phyloP scores from a whole-genome alignment of 2,797 vertebrate species.

The Eleutherodactylus coqui region DNA sequence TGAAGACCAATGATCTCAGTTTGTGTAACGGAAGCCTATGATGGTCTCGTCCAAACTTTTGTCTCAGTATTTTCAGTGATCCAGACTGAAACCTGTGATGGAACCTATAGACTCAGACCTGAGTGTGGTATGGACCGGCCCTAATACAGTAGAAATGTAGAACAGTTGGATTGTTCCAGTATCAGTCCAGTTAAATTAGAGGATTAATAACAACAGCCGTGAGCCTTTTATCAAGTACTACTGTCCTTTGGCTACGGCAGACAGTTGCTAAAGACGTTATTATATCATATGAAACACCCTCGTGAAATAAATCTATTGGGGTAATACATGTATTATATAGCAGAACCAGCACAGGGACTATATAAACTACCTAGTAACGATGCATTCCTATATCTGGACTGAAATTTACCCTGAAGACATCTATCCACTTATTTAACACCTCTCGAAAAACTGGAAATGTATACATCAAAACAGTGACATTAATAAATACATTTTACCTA shows the following conservation, averaged over 20 bases:
- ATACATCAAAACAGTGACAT: slow-evolving; percentile 32
- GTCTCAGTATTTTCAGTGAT: too few species aligned
- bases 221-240: background rate
- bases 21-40: too few species aligned
- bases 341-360: background rate
- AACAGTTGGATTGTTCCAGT: background rate
- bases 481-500: slow-evolving; percentile 40
- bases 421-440: background rate
- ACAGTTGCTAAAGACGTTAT: background rate
- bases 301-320: background rate
- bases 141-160: background rate
- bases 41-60: too few species aligned
- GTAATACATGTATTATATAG: background rate
- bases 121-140: too few species aligned
- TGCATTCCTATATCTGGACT: slow-evolving; percentile 3
- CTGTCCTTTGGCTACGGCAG: background rate
- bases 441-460: slow-evolving; percentile 9
- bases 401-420: background rate
- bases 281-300: background rate
- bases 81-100: too few species aligned
- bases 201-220: background rate
- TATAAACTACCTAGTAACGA: slow-evolving; percentile 5
- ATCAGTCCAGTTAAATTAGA: background rate
- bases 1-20: too few species aligned
- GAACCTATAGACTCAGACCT: too few species aligned